These are phyloP conservation scores for Drosophila tropicalis DNA, from an alignment of 1,140 invertebrate species.

Conservation along the genomic window DNA sequence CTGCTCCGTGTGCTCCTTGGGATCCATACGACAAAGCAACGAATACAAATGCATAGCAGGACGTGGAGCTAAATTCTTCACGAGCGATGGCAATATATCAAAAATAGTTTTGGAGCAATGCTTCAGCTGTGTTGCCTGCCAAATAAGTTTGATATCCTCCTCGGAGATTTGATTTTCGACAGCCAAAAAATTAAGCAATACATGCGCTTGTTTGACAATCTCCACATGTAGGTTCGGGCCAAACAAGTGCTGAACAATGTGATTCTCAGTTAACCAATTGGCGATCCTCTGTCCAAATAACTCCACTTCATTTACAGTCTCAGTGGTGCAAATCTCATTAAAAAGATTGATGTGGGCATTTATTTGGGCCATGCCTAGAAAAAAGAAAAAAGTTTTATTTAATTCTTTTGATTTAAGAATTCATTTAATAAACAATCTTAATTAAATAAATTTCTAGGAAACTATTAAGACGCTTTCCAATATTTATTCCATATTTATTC, in stretches of 20 bases:
- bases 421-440: slow-evolving; percentile 1
- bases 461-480: too few relatives aligned
- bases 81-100: slow-evolving; percentile 93
- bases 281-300: slow-evolving; percentile 92
- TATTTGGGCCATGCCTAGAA: slow-evolving; percentile 93
- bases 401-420: too few relatives aligned
- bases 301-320: slow-evolving; percentile 92
- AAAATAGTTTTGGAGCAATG: slow-evolving; percentile 97
- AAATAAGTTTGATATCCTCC: slow-evolving; percentile 96
- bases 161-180: slow-evolving; percentile 95
- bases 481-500: background rate
- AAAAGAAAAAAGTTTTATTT: background rate
- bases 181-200: slow-evolving; percentile 95
- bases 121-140: slow-evolving; percentile 96
- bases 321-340: slow-evolving; percentile 94
- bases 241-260: slow-evolving; percentile 97
- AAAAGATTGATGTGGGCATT: slow-evolving; percentile 96
- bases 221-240: slow-evolving; percentile 98
- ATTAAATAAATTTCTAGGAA: background rate
- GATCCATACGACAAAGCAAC: slow-evolving; percentile 92
- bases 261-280: slow-evolving; percentile 94
- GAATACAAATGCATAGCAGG: slow-evolving; percentile 94
- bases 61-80: slow-evolving; percentile 94
- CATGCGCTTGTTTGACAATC: slow-evolving; percentile 96
- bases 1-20: slow-evolving; percentile 96